Evolutionary conservation across 2,888 invertebrate species (phyloP).

Genomic region (Penaeus monodon): DNA sequence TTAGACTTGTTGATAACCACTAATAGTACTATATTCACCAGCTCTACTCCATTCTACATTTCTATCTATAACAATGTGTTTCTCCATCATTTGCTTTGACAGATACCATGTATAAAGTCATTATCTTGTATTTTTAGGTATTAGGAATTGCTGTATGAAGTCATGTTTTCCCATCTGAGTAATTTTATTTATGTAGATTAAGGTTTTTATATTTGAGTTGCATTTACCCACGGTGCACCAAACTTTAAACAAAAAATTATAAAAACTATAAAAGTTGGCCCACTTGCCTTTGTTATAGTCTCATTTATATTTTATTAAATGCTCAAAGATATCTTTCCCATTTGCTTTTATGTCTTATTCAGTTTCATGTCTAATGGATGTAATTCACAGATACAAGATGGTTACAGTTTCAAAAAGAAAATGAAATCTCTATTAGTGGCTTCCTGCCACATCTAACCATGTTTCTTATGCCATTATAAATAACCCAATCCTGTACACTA

Average conservation of each 20-base stretch:
- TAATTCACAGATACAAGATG: conserved; percentile 16
- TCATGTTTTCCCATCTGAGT: conserved; percentile 53
- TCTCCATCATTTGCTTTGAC: conserved; percentile 45
- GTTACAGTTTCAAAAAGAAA: conserved; percentile 13
- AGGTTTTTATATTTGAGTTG: conserved; percentile 58
- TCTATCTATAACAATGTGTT: conserved; percentile 38
- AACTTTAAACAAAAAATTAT: conserved; percentile 29
- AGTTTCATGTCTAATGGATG: conserved; percentile 19
- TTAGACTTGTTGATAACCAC: conserved; percentile 61
- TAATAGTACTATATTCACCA: conserved; percentile 59
- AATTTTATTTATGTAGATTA: conserved; percentile 61
- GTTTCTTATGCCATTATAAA: conserved; percentile 49
- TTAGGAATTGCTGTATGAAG: conserved; percentile 46
- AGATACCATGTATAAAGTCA: conserved; percentile 59
- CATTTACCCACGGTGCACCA: conserved; percentile 54
- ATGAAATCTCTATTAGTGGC: conserved; percentile 25
- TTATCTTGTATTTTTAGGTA: conserved; percentile 57
- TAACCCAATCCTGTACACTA: conserved; percentile 47
- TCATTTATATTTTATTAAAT: conserved; percentile 54
- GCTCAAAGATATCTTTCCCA: conserved; percentile 48
- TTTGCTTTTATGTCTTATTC: conserved; percentile 35
- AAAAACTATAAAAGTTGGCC: conserved; percentile 30
- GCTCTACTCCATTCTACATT: conserved; percentile 50
- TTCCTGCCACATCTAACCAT: conserved; percentile 26
- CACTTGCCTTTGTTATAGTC: conserved; percentile 30